phyloP scores from a whole-genome alignment of 2,888 invertebrate species.

The Tanytarsus gracilentus region DNA sequence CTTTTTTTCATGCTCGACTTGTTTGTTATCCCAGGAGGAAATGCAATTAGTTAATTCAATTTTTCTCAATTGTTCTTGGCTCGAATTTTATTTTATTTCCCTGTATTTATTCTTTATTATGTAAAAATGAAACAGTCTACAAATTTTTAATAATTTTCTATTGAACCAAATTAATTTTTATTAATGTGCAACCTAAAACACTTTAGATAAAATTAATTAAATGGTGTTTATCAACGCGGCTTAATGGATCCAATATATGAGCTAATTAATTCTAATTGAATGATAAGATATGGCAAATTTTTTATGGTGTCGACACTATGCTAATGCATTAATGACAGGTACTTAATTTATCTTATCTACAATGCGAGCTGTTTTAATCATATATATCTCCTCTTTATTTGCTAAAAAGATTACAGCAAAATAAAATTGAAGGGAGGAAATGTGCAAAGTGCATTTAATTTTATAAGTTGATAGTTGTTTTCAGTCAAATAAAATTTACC shows the following conservation, averaged over 20 bases:
- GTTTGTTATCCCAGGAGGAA: slow-evolving; percentile 27
- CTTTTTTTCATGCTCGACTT: not conserved
- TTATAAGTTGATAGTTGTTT: slow-evolving; percentile 18
- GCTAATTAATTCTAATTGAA: slow-evolving; percentile 2
- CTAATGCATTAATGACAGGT: not conserved
- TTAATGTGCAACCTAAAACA: not conserved
- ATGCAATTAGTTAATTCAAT: slow-evolving; percentile 29
- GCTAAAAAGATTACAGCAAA: slow-evolving; percentile 23
- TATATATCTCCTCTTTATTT: slow-evolving; percentile 9
- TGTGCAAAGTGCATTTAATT: slow-evolving; percentile 28
- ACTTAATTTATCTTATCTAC: not conserved
- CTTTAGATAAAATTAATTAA: no score
- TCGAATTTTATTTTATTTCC: not conserved
- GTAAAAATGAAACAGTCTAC: not conserved
- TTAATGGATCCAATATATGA: no score
- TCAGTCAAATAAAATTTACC: slow-evolving; percentile 16
- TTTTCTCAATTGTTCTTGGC: not conserved
- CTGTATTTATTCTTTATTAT: not conserved
- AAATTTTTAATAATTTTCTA: not conserved
- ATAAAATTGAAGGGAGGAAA: not conserved
- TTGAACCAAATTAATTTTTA: no score
- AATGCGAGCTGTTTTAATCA: not conserved
- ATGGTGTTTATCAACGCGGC: no score
- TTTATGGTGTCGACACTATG: not conserved
- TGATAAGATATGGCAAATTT: slow-evolving; percentile 9